Base-by-base conservation (phyloP, 2,888 invertebrate genomes). In the Crepidodera aurea region DNA sequence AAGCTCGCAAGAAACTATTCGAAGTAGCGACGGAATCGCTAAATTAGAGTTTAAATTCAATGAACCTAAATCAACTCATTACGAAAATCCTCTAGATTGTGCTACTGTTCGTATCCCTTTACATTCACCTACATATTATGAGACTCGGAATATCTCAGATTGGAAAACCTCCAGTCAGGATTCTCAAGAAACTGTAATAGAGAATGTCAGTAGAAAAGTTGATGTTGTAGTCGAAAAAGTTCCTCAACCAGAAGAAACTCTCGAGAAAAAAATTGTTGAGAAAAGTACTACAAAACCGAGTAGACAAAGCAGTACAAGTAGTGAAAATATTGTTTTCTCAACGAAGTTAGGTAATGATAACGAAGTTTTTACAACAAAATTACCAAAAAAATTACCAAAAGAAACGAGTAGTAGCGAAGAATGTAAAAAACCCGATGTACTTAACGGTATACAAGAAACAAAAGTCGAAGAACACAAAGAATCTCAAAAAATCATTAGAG, bases 121-220 rank as follows among this genome's bases (percentile, higher is more conserved):
- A 60, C 90, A 89, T 66, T 90, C 90, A n/a, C 90, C 90, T 2
- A 89, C 89, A 0, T 88, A 89, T 65, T 89, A 89, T 73, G 82
- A 83, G 50, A 83, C 84, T 39, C 69, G 71, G 56, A 69, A 50
- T n/a, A 61, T 71, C 57, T 75, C 78, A 60, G 78, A 80, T 51
- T 74, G 76, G 59, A 78, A 79, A 60, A 77, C 77, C 48, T 79
- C 80, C 7, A 80, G 80, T 56, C 84, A 84, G 73, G 84, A 84
- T 42, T 84, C 84, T 5, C 84, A 84, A 74, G 84, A 84, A 48
- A 84, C 84, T 5, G 81, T 83, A 2, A 81, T 82, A 37, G 82
- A 84, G 54, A 77, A 75, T 27, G 59, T 65, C 16, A 60, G 56
- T 48, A 71, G 58, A 65, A 73, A 64, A 32, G 71, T 67, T 25